Percentiles rank a stretch among this genome's conserved stretches.
phyloP scores from a whole-genome alignment of 2,888 invertebrate species.

The Thymelicus lineola region DNA sequence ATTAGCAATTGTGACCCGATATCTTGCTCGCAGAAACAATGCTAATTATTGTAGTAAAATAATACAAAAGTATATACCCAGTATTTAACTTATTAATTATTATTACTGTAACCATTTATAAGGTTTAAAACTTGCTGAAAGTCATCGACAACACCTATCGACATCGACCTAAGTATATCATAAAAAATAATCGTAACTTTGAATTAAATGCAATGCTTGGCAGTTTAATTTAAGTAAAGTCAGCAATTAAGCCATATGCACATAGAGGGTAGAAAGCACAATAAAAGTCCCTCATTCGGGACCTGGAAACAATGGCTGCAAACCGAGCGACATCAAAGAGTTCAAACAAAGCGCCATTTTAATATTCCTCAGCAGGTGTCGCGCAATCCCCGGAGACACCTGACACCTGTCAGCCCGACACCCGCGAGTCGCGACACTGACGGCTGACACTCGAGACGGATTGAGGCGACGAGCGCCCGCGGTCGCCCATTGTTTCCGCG shows the following conservation, averaged over 20 bases:
- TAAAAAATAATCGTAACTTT: too few relatives aligned
- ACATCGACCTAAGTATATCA: too few relatives aligned
- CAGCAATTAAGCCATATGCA: not conserved
- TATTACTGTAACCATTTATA: too few relatives aligned
- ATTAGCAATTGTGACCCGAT: not conserved
- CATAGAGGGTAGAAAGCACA: not conserved
- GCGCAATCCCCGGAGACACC: conserved; percentile 52
- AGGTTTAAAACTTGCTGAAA: too few relatives aligned
- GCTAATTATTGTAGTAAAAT: too few relatives aligned
- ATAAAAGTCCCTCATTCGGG: conserved; percentile 19
- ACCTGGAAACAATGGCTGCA: conserved; percentile 22
- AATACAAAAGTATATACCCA: too few relatives aligned
- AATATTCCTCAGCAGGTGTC: conserved; percentile 52
- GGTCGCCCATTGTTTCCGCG: conserved; percentile 60
- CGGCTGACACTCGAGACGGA: conserved; percentile 68
- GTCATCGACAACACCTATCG: too few relatives aligned
- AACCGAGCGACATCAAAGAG: conserved; percentile 36
- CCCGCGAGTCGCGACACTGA: conserved; percentile 39
- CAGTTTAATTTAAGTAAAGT: not conserved
- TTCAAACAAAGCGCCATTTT: conserved; percentile 40
- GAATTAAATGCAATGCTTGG: not conserved
- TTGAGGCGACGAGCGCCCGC: conserved; percentile 70
- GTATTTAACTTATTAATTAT: too few relatives aligned
- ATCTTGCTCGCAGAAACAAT: too few relatives aligned
- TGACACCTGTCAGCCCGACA: conserved; percentile 72